A percentile compares a stretch with the other conserved stretches of the same genome.
phyloP scores from a whole-genome alignment of 2,888 invertebrate species.

The Ceriagrion tenellum region DNA sequence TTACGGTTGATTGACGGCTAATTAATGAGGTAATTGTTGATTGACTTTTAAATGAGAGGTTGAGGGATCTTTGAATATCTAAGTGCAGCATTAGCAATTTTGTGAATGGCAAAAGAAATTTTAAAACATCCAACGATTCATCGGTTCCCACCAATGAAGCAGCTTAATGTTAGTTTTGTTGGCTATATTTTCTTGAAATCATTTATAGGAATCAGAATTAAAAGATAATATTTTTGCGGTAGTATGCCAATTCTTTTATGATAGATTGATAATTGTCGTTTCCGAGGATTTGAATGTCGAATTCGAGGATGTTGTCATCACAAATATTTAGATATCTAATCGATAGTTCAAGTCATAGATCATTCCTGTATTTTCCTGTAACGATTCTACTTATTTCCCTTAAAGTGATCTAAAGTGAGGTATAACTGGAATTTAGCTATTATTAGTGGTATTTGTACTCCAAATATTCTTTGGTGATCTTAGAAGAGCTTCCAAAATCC shows the following conservation, averaged over 20 bases:
- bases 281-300: not conserved
- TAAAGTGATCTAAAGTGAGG: too few relatives aligned
- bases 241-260: not conserved
- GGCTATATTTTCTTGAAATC: not conserved
- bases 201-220: not conserved
- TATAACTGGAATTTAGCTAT: too few relatives aligned
- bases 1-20: conserved; percentile 19
- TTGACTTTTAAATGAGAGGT: not conserved
- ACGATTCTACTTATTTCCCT: too few relatives aligned
- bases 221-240: not conserved
- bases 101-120: not conserved
- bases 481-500: too few relatives aligned
- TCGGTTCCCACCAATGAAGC: not conserved
- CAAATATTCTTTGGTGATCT: too few relatives aligned
- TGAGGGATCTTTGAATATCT: conserved; percentile 12
- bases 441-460: too few relatives aligned
- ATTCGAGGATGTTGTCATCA: not conserved
- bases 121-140: not conserved
- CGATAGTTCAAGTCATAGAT: too few relatives aligned
- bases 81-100: not conserved
- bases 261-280: not conserved
- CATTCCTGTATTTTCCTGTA: too few relatives aligned
- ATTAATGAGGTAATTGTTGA: conserved; percentile 36
- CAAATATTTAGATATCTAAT: not conserved
- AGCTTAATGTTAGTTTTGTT: not conserved